phyloP scores from a whole-genome alignment of 2,113 vertebrate genomes.

The Muntiacus muntjak region DNA sequence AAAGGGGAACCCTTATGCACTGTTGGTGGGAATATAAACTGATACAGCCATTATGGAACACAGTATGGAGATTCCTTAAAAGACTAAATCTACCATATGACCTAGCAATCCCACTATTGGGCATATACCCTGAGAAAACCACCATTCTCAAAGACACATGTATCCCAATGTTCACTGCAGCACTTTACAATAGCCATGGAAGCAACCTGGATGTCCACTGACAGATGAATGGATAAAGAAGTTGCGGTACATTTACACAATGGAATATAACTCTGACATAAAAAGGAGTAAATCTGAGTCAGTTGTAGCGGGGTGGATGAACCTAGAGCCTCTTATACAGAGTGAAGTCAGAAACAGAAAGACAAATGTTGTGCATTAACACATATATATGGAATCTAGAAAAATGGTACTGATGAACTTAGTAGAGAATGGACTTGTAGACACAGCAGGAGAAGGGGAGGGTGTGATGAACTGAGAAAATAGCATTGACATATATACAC shows the following conservation, averaged over 20 bases:
- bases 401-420: neutral
- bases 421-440: neutral
- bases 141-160: neutral
- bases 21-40: neutral
- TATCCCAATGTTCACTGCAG: neutral
- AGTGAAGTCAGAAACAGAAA: neutral
- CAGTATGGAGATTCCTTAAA: neutral
- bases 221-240: neutral
- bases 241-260: neutral
- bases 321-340: neutral
- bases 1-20: neutral
- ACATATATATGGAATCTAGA: neutral
- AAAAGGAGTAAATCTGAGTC: neutral
- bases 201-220: neutral
- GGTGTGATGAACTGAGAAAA: neutral
- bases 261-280: neutral
- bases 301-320: neutral
- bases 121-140: neutral
- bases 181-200: neutral
- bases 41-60: neutral
- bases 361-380: neutral
- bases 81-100: neutral
- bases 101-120: neutral
- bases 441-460: neutral
- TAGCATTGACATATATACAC: neutral